Evolutionary conservation across 1,140 invertebrate genomes (phyloP).

Genomic region (Eciton burchellii): DNA sequence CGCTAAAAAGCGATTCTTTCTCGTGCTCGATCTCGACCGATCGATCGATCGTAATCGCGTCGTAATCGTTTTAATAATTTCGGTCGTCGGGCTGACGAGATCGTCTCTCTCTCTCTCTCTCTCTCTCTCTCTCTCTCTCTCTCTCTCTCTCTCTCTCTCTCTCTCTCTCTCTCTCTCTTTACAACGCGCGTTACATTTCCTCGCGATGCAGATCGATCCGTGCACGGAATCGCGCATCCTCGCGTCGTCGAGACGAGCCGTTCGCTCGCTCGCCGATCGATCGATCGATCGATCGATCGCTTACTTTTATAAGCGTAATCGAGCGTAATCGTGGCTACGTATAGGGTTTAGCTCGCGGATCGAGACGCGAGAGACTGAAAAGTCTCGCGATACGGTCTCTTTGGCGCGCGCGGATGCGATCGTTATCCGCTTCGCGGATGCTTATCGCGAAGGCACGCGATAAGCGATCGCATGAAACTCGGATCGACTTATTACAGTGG

Average conservation of each 20-base stretch:
- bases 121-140: too few species aligned
- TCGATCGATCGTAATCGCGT: too few species aligned
- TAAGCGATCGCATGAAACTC: background rate
- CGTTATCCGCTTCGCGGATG: constrained; percentile 11
- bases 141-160: too few species aligned
- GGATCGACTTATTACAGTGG: too few species aligned
- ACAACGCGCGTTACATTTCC: too few species aligned
- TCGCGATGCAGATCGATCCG: constrained; percentile 29
- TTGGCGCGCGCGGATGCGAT: background rate
- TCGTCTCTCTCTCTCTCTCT: too few species aligned
- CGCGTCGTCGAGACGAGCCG: background rate
- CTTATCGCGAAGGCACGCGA: background rate
- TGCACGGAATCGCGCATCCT: background rate
- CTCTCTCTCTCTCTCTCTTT: too few species aligned
- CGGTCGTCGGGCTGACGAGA: too few species aligned
- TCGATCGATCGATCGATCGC: background rate
- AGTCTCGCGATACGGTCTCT: constrained; percentile 41
- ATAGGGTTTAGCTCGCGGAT: constrained; percentile 46
- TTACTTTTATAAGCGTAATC: constrained; percentile 19
- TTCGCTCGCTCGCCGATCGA: constrained; percentile 7
- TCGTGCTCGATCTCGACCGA: background rate
- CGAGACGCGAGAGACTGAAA: constrained; percentile 51
- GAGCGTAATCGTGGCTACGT: constrained; percentile 29
- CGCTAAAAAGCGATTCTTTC: constrained; percentile 48
- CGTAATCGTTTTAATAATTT: constrained; percentile 38